Evolutionary conservation across 2,888 invertebrate genomes (phyloP).

Genomic region (Prenolepis imparis): DNA sequence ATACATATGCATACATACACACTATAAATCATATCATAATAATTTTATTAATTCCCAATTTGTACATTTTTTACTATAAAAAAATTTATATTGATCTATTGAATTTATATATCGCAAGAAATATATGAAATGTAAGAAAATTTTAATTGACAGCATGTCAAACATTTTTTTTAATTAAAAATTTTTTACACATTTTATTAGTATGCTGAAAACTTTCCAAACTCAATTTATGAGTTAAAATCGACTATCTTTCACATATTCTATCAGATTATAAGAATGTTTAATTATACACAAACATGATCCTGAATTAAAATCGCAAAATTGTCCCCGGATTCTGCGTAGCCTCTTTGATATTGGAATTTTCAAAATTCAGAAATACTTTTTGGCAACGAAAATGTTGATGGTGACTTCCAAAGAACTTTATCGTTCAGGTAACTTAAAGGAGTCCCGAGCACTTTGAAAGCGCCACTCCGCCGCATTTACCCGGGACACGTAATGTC

Average conservation of each 20-base stretch:
- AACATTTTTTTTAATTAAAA: neutral
- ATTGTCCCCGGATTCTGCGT: neutral
- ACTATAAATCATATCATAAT: slow-evolving; percentile 11
- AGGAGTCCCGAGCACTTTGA: slow-evolving; percentile 64
- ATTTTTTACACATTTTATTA: neutral
- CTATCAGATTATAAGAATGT: neutral
- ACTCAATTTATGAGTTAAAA: neutral
- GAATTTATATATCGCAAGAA: neutral
- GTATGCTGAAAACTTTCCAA: neutral
- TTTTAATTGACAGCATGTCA: neutral
- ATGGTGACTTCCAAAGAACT: slow-evolving; percentile 59
- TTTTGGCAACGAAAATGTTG: slow-evolving; percentile 15
- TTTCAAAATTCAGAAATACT: slow-evolving; percentile 50
- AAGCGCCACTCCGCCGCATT: slow-evolving; percentile 66
- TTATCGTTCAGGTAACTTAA: slow-evolving; percentile 67
- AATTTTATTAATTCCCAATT: neutral
- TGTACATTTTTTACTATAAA: neutral
- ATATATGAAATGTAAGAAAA: neutral
- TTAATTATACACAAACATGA: neutral
- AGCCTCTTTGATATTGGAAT: slow-evolving; percentile 32
- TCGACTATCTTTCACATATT: neutral
- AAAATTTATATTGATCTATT: slow-evolving; percentile 23
- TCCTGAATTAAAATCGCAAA: slow-evolving; percentile 3
- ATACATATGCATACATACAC: neutral
- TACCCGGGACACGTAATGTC: slow-evolving; percentile 68